These are phyloP conservation scores for Turritopsis rubra DNA, from an alignment of 30 jellyfish, hydroid and myxozoan species.

Conservation along the genomic window DNA sequence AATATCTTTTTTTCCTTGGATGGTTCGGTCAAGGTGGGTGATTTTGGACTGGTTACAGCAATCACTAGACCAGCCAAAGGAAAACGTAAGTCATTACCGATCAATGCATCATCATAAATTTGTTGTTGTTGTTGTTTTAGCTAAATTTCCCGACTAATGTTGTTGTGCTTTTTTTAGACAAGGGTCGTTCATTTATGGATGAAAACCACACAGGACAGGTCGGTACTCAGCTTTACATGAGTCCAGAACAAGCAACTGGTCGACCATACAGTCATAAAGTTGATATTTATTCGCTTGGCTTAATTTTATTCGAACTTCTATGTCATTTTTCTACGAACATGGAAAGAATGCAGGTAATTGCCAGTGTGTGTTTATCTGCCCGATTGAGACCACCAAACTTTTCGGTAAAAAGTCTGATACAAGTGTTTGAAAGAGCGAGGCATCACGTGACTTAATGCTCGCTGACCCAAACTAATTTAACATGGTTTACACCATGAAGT, in stretches of 20 bases:
- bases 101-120: neutral
- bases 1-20: slow-evolving; percentile 90
- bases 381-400: too few species aligned
- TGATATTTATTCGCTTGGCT: slow-evolving; percentile 91
- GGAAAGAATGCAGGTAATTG: slow-evolving; percentile 88
- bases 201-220: slow-evolving; percentile 97
- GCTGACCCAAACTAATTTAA: too few species aligned
- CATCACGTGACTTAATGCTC: too few species aligned
- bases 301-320: slow-evolving; percentile 83
- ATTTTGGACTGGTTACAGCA: slow-evolving; percentile 98
- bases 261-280: slow-evolving; percentile 85
- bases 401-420: too few species aligned
- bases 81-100: slow-evolving; percentile 46
- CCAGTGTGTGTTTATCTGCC: neutral
- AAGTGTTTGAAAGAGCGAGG: too few species aligned
- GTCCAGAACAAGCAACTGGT: slow-evolving; percentile 96
- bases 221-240: slow-evolving; percentile 98
- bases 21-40: slow-evolving; percentile 93
- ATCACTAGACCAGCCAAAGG: slow-evolving; percentile 95
- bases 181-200: slow-evolving; percentile 24
- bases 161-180: slow-evolving; percentile 12
- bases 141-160: neutral
- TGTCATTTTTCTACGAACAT: slow-evolving; percentile 76
- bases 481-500: too few species aligned
- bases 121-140: neutral